Percentiles rank a stretch among this genome's conserved stretches.
phyloP scores from a whole-genome alignment of 1,140 invertebrate species.

The Cydia pomonella region DNA sequence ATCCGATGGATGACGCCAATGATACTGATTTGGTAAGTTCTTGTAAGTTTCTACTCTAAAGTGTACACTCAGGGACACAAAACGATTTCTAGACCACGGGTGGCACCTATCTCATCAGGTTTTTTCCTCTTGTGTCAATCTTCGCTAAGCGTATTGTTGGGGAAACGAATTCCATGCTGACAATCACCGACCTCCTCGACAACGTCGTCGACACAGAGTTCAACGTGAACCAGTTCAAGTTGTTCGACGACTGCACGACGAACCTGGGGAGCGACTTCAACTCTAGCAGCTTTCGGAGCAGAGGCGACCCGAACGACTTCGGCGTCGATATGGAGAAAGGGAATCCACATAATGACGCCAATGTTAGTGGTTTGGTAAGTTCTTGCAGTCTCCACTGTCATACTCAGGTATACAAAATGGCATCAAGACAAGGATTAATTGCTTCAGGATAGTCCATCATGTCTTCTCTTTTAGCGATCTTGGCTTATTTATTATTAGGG shows the following conservation, averaged over 20 bases:
- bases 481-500: no score
- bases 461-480: no score
- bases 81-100: no score
- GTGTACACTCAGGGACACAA: no score
- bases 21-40: constrained; percentile 72
- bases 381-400: neutral
- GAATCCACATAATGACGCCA: constrained; percentile 64
- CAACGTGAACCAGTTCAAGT: constrained; percentile 73
- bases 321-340: constrained; percentile 74
- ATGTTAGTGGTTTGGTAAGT: constrained; percentile 73
- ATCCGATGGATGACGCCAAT: constrained; percentile 63
- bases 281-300: constrained; percentile 55
- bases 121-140: no score
- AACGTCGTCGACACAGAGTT: constrained; percentile 75
- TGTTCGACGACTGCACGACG: constrained; percentile 72
- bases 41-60: neutral
- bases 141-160: no score
- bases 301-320: constrained; percentile 66
- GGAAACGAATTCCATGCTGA: no score
- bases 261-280: constrained; percentile 68
- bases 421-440: no score
- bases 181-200: constrained; percentile 63
- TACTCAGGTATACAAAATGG: no score
- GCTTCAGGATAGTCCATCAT: no score
- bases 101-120: no score